Base-by-base conservation (phyloP, 2,113 vertebrate species). In the Terrapene triunguis region DNA sequence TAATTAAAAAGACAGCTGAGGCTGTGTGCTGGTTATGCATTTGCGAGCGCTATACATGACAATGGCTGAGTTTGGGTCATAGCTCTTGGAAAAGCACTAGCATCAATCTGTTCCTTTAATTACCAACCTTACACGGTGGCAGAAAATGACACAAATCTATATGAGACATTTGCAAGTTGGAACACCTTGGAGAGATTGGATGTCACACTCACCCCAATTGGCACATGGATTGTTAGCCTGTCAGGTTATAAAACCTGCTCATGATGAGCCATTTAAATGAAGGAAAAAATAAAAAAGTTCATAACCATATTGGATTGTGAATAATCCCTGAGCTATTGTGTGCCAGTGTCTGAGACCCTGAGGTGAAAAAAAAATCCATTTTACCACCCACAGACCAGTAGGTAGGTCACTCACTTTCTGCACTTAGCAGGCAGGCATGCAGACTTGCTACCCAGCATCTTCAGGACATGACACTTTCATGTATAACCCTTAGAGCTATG, bases 21-120 rank as follows among this genome's bases (percentile, higher is more conserved):
- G 82, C 35, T 42, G 83, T 50, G 32, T 7, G 1, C 50, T 88
- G 13, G 11, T 2, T 89, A 76, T 5, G 1, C 5, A 5, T 89
- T 95, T 90, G 53, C 78, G 86, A 54, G 27, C 51, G 32, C 84
- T 93, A 79, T 57, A 55, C 62, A 57, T 91, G 84, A 79, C 65
- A 76, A 13, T 47, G n/a, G n/a, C 48, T 32, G 47, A 90, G 10
- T 25, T 24, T 76, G 72, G 38, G 38, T 76, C 55, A 74, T 50
- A 51, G 0, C 21, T 11, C 42, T 84, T 80, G 51, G 94, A 9
- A 90, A 89, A 95, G 80, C 57, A 87, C 38, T 24, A 80, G n/a
- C 87, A 89, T n/a, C 35, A 17, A 50, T 21, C 54, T 81, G 65
- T 82, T 38, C 9, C 17, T 88, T 91, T 65, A 12, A 6, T 79